phyloP scores from a whole-genome alignment of 2,888 invertebrate species.

The Ichneumoninae sp. region DNA sequence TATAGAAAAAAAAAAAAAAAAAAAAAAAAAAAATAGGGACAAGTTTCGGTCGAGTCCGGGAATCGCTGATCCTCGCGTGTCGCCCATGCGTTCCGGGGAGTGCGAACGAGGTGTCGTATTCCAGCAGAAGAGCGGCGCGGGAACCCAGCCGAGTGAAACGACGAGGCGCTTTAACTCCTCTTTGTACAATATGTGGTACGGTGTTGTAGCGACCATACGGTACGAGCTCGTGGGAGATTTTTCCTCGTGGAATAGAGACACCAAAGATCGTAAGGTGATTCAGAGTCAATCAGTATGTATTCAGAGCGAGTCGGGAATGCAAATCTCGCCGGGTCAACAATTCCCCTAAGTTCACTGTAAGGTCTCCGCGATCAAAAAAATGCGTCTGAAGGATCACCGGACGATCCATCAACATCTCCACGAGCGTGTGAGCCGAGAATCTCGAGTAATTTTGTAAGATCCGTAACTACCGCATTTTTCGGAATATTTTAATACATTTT shows the following conservation, averaged over 20 bases:
- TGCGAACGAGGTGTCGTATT: slow-evolving; percentile 60
- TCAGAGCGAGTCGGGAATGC: slow-evolving; percentile 76
- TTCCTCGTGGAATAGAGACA: slow-evolving; percentile 2
- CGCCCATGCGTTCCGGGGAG: slow-evolving; percentile 29
- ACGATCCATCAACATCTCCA: slow-evolving; percentile 77
- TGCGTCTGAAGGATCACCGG: slow-evolving; percentile 68
- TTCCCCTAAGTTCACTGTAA: not conserved
- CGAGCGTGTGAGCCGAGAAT: slow-evolving; percentile 42
- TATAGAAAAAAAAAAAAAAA: no score
- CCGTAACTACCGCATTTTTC: not conserved
- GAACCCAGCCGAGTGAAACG: slow-evolving; percentile 39
- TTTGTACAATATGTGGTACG: slow-evolving; percentile 23
- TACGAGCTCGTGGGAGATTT: slow-evolving; percentile 61
- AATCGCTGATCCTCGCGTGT: slow-evolving; percentile 48
- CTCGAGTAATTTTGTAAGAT: slow-evolving; percentile 28
- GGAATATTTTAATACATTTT: no score
- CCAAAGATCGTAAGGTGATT: slow-evolving; percentile 58
- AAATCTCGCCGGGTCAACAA: slow-evolving; percentile 71
- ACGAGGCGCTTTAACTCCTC: slow-evolving; percentile 30
- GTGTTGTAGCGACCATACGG: slow-evolving; percentile 29
- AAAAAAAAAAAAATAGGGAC: slow-evolving; percentile 21
- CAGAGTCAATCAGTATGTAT: slow-evolving; percentile 78
- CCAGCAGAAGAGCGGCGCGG: slow-evolving; percentile 40
- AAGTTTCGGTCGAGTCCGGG: slow-evolving; percentile 47
- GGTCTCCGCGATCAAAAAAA: slow-evolving; percentile 38